Percentiles rank a stretch among this genome's conserved stretches.
These are phyloP conservation scores for Monochamus alternatus DNA, from an alignment of 2,888 invertebrate species.

Conservation along the genomic window DNA sequence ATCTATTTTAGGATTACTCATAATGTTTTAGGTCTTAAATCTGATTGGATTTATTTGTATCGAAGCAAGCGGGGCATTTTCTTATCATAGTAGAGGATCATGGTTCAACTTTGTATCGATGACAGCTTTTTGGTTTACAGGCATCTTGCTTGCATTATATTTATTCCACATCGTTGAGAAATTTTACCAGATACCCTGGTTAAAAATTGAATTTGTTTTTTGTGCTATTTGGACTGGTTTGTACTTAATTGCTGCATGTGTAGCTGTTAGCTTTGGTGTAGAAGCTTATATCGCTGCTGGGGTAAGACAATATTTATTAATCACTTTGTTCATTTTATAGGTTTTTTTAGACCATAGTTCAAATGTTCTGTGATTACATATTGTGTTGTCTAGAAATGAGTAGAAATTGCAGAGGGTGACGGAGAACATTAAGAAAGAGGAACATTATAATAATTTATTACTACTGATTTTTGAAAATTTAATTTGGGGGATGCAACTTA, in stretches of 20 bases:
- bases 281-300: slow-evolving; percentile 81
- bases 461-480: too few species aligned
- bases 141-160: slow-evolving; percentile 84
- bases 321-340: neutral
- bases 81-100: slow-evolving; percentile 75
- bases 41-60: slow-evolving; percentile 88
- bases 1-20: too few species aligned
- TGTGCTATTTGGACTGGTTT: slow-evolving; percentile 83
- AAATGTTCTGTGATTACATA: too few species aligned
- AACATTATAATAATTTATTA: too few species aligned
- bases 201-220: slow-evolving; percentile 85
- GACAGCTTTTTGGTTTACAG: slow-evolving; percentile 90
- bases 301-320: slow-evolving; percentile 73
- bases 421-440: too few species aligned
- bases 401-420: too few species aligned
- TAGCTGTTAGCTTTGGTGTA: slow-evolving; percentile 77
- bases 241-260: slow-evolving; percentile 83
- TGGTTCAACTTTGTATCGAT: slow-evolving; percentile 88
- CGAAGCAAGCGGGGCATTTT: slow-evolving; percentile 70
- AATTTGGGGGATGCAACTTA: too few species aligned
- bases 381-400: too few species aligned
- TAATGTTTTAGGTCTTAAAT: slow-evolving; percentile 76
- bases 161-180: slow-evolving; percentile 90
- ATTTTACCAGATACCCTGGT: slow-evolving; percentile 89
- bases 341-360: neutral